phyloP scores from a whole-genome alignment of 2,797 vertebrate genomes.

The Dromococcyx pavoninus region DNA sequence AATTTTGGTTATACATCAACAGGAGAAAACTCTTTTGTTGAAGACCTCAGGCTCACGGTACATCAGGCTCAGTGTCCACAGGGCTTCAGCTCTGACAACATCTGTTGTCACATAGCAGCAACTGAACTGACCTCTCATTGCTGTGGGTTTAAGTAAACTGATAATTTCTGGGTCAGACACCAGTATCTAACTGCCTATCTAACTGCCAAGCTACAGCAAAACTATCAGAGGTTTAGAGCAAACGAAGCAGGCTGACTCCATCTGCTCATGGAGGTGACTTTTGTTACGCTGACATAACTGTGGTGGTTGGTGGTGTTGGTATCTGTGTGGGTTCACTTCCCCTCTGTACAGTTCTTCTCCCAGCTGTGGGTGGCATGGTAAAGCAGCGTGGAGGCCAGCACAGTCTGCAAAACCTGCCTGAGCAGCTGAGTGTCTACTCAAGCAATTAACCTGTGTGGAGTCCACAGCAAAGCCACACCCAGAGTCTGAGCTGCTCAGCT shows the following conservation, averaged over 20 bases:
- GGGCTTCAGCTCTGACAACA: background rate
- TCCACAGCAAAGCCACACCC: background rate
- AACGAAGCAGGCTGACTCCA: background rate
- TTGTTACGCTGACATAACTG: background rate
- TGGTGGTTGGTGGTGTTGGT: background rate
- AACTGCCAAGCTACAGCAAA: background rate
- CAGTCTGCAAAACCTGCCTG: background rate
- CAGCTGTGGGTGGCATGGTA: background rate
- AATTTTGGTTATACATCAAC: background rate
- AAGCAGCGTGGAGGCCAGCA: background rate
- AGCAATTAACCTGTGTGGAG: background rate
- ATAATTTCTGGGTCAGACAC: background rate
- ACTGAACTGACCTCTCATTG: background rate
- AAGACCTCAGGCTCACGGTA: background rate
- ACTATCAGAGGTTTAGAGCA: background rate
- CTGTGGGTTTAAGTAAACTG: background rate
- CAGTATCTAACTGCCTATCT: background rate
- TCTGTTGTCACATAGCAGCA: background rate
- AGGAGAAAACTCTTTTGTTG: background rate
- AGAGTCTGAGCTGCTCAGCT: background rate
- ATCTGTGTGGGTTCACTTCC: background rate
- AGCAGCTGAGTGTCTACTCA: background rate
- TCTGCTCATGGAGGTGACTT: background rate
- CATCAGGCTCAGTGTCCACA: background rate
- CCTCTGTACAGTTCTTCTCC: background rate